phyloP scores from a whole-genome alignment of 2,113 vertebrate species.

The Myocastor coypus region DNA sequence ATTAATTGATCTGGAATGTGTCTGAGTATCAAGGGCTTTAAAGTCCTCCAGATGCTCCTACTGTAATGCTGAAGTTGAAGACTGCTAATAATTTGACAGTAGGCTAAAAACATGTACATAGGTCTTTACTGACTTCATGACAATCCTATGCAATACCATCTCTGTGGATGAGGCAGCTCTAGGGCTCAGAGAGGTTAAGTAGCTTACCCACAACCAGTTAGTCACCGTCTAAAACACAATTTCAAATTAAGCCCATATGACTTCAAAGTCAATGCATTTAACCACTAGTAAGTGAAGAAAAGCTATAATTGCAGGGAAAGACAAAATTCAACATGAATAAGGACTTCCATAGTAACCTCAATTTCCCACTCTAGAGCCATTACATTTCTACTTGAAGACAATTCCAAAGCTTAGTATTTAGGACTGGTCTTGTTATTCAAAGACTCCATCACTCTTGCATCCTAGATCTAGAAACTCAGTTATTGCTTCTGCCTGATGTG shows the following conservation, averaged over 20 bases:
- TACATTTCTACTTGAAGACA: neutral
- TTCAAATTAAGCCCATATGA: constrained; percentile 27
- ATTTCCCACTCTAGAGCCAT: neutral
- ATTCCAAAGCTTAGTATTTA: constrained; percentile 14
- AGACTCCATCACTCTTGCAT: neutral
- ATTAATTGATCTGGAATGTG: neutral
- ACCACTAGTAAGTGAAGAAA: constrained; percentile 1
- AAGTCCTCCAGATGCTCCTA: neutral
- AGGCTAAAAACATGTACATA: neutral
- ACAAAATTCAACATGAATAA: neutral
- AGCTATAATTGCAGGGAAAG: neutral
- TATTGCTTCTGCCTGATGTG: neutral
- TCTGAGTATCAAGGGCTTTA: neutral
- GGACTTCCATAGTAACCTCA: constrained; percentile 12
- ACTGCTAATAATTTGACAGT: neutral
- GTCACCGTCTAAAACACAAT: neutral
- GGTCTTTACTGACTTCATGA: neutral
- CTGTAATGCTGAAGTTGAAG: neutral
- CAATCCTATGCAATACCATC: neutral
- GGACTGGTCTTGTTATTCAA: neutral
- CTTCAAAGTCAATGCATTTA: neutral
- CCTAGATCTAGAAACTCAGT: neutral
- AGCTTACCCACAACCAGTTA: neutral
- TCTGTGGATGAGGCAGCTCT: neutral
- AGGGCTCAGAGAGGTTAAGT: constrained; percentile 8